Evolutionary conservation across 1,140 invertebrate genomes (phyloP).

Genomic region (Heterodera schachtii): DNA sequence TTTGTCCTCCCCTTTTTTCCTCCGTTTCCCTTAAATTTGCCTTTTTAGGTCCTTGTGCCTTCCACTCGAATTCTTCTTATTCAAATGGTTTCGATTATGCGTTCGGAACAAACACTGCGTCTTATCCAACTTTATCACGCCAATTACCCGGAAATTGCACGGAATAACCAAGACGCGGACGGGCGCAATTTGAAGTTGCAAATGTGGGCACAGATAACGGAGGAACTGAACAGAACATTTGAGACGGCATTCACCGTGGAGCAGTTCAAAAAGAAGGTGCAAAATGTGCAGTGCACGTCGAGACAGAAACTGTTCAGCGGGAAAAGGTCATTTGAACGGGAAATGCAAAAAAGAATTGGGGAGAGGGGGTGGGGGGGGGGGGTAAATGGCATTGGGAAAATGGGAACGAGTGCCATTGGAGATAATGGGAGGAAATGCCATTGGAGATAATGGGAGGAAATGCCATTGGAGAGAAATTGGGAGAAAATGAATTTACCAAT

Average conservation of each 20-base stretch:
- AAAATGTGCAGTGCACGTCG: conserved; percentile 49
- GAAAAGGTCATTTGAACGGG: conserved; percentile 28
- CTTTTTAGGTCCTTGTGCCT: neutral
- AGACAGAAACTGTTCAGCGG: conserved; percentile 42
- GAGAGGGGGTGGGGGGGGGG: no score
- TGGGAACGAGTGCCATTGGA: no score
- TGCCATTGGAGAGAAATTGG: no score
- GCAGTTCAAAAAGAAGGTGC: conserved; percentile 46
- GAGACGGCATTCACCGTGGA: conserved; percentile 43
- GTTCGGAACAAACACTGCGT: conserved; percentile 40
- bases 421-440: no score
- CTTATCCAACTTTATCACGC: conserved; percentile 46
- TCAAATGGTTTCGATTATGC: conserved; percentile 42
- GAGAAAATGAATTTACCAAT: neutral
- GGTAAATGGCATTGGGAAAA: neutral
- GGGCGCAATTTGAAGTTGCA: conserved; percentile 35
- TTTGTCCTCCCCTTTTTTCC: neutral
- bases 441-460: no score
- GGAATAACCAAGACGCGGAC: conserved; percentile 43
- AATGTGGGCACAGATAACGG: conserved; percentile 40
- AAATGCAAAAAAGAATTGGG: neutral
- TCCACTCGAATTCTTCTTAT: neutral
- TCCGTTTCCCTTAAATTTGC: no score
- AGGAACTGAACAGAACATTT: conserved; percentile 35
- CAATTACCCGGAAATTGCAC: conserved; percentile 47